Base-by-base conservation (phyloP, 2,113 vertebrate genomes). In the Equus przewalskii region DNA sequence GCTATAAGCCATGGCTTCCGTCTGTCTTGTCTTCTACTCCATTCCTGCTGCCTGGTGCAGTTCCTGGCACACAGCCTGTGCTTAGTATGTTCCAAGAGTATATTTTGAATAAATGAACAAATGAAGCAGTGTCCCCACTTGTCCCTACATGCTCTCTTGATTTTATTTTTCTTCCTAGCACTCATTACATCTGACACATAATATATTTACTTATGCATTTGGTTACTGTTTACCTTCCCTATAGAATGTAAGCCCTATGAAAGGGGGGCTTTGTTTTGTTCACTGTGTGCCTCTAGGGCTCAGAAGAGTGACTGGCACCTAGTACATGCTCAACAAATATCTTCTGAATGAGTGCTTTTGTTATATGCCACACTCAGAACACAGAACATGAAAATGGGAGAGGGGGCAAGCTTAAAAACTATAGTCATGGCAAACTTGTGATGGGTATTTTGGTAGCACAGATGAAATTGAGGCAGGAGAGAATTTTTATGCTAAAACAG, bases 101-200 rank as follows among this genome's bases (percentile, higher is more conserved):
- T 41, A 33, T 94, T 85, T 81, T 81, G 28, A 94, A 90, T 70
- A 54, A 84, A 65, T 51, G 33, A 96, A 46, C n/a, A 69, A 75
- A 62, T 46, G 21, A 56, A 24, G 1, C 6, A 91, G 4, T 30
- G 8, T n/a, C 10, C 15, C 28, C 15, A 84, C 13, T 82, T 85
- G 4, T 81, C n/a, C 41, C 51, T 30, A 14, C 15, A 21, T 7
- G 18, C 49, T 76, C 28, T 64, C 7, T n/a, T 51, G 3, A 92
- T 12, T 49, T 80, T 7, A 79, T 64, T 51, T 82, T n/a, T 14
- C 54, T 62, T 30, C 13, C 7, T 6, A 85, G 44, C 15, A 33
- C 15, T 86, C 26, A 73, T 64, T 15, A 89, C 62, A 82, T 36
- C 26, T 56, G 46, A 73, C 9, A 41, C 2, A 30, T 60, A 46